Percentiles rank a stretch among this genome's conserved stretches.
Evolutionary conservation across 1,140 invertebrate genomes (phyloP).

Genomic region (Portunus trituberculatus): DNA sequence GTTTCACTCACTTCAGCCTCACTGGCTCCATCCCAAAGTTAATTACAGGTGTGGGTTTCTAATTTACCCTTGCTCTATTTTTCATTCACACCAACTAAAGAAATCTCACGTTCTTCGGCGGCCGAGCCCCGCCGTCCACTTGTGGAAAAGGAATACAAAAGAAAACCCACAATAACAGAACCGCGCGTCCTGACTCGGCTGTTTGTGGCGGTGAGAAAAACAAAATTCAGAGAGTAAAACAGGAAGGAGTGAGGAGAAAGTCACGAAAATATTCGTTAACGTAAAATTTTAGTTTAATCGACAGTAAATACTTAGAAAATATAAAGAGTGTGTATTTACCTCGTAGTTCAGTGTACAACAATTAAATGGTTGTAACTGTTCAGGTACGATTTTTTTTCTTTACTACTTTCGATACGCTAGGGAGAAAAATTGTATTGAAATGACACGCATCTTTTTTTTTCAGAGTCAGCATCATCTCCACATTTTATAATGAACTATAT

Average conservation of each 20-base stretch:
- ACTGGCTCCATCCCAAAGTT: background rate
- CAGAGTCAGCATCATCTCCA: too few species aligned
- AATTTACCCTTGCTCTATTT: conserved; percentile 7
- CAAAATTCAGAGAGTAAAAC: background rate
- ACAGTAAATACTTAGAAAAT: background rate
- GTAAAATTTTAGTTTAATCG: background rate
- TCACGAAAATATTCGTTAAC: background rate
- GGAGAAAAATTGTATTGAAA: background rate
- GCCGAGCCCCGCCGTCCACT: background rate
- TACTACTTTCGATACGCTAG: background rate
- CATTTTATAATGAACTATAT: background rate
- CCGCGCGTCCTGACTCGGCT: background rate
- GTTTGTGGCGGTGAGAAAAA: background rate
- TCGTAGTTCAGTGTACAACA: background rate
- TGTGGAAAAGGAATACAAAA: conserved; percentile 2
- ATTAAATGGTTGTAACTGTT: background rate
- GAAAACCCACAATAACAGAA: background rate
- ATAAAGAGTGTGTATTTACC: background rate
- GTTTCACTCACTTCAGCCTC: background rate
- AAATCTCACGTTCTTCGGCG: conserved; percentile 10
- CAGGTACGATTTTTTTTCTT: background rate
- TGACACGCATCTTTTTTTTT: background rate
- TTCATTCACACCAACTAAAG: background rate
- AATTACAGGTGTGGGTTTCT: background rate
- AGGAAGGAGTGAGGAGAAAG: background rate